These are phyloP conservation scores for Bovichtus diacanthus DNA, from an alignment of 2,797 vertebrate species.

Conservation along the genomic window DNA sequence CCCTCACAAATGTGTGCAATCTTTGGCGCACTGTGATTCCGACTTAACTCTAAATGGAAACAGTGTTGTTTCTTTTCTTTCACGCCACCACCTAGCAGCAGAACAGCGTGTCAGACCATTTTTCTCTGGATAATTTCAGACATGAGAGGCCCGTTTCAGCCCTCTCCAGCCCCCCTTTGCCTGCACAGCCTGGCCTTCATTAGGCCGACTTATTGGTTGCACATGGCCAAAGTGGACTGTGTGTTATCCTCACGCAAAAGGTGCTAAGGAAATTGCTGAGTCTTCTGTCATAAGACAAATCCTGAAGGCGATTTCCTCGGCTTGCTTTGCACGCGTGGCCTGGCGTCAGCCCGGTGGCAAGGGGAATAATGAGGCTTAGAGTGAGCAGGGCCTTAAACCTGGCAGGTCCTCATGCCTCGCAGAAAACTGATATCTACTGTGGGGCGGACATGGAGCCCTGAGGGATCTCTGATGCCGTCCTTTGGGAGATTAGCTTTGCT, in stretches of 20 bases:
- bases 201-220: conserved; percentile 88
- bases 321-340: conserved; percentile 84
- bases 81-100: conserved; percentile 72
- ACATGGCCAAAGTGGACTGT: conserved; percentile 81
- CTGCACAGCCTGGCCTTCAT: conserved; percentile 85
- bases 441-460: conserved; percentile 66
- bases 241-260: conserved; percentile 87
- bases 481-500: conserved; percentile 72
- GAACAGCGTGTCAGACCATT: conserved; percentile 77
- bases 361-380: conserved; percentile 77
- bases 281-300: conserved; percentile 81
- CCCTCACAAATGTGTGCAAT: conserved; percentile 76
- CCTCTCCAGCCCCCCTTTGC: conserved; percentile 40
- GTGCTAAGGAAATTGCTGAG: conserved; percentile 89
- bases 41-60: conserved; percentile 82
- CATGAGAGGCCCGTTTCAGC: conserved; percentile 74
- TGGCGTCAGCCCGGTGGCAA: conserved; percentile 82
- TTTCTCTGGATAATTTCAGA: conserved; percentile 83
- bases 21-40: conserved; percentile 77
- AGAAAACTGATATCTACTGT: conserved; percentile 76
- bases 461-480: conserved; percentile 70
- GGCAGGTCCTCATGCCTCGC: conserved; percentile 62
- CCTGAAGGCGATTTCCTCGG: conserved; percentile 83
- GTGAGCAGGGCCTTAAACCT: conserved; percentile 61
- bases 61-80: conserved; percentile 83